These are phyloP conservation scores for Drosophila mayaguana DNA, from an alignment of 2,888 invertebrate genomes.

Conservation along the genomic window DNA sequence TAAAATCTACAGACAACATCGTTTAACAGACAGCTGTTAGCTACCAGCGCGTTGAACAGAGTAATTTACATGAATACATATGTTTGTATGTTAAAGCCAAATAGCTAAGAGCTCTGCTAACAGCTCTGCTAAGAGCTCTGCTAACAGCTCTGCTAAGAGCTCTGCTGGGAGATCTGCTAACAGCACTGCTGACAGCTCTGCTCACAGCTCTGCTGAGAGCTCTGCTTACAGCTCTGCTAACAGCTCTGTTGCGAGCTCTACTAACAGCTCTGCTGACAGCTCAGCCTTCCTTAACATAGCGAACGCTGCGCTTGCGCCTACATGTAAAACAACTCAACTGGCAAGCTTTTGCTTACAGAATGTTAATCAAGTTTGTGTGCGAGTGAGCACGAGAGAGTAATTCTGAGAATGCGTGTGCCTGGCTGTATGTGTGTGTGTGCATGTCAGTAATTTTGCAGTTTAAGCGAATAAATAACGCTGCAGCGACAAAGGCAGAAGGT, in stretches of 20 bases:
- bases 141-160: conserved; percentile 1
- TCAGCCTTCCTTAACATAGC: conserved; percentile 1
- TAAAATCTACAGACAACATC: background rate
- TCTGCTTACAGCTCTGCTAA: too few species aligned
- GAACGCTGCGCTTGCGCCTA: conserved; percentile 47
- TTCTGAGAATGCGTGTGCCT: background rate
- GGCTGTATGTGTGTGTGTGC: background rate
- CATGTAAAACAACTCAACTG: conserved; percentile 2
- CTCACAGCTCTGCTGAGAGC: too few species aligned
- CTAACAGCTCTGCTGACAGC: background rate
- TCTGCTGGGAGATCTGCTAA: too few species aligned
- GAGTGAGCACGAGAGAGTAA: background rate
- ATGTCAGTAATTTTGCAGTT: conserved; percentile 60
- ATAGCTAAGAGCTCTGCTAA: background rate
- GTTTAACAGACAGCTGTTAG: background rate
- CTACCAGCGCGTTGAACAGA: background rate
- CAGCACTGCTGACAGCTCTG: too few species aligned
- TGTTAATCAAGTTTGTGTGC: background rate
- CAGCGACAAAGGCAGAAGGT: background rate
- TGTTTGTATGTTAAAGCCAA: too few species aligned
- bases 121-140: background rate
- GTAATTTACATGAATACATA: too few species aligned
- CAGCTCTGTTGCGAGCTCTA: too few species aligned
- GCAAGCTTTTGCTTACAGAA: conserved; percentile 25
- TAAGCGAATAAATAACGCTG: conserved; percentile 60